Evolutionary conservation across 2,113 vertebrate species (phyloP).

Genomic region (Blennius ocellaris): DNA sequence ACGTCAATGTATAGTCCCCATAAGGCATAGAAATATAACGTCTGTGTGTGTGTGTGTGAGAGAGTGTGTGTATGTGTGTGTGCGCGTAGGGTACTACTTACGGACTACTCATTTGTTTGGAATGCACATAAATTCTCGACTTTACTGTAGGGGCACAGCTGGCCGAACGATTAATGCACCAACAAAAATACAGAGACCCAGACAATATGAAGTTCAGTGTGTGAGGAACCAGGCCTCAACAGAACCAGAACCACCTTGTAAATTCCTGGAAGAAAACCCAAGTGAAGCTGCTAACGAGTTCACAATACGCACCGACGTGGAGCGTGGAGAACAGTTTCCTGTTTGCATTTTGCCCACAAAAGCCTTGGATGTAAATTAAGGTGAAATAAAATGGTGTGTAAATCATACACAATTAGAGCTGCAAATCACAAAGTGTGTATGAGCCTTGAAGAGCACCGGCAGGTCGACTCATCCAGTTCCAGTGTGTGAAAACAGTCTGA

Average conservation of each 20-base stretch:
- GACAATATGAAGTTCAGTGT: constrained; percentile 67
- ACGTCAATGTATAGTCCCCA: too few species aligned
- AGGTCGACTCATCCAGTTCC: too few species aligned
- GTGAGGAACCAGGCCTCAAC: constrained; percentile 69
- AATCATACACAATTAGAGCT: too few species aligned
- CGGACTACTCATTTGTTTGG: constrained; percentile 74
- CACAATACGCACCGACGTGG: constrained; percentile 12
- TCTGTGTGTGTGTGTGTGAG: neutral
- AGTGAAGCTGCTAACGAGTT: constrained; percentile 57
- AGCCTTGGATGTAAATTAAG: too few species aligned
- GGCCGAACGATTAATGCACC: constrained; percentile 72
- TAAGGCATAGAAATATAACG: too few species aligned
- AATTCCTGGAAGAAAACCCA: constrained; percentile 62
- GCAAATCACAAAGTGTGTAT: too few species aligned
- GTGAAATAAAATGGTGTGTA: too few species aligned
- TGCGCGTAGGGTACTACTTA: constrained; percentile 27
- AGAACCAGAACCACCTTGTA: constrained; percentile 71
- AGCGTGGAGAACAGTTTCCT: neutral
- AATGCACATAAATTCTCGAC: constrained; percentile 80
- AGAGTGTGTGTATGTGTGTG: neutral
- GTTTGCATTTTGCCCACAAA: too few species aligned
- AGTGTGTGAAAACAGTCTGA: too few species aligned
- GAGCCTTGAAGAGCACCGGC: too few species aligned
- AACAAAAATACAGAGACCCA: constrained; percentile 64
- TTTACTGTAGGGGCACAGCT: constrained; percentile 76